phyloP scores from a whole-genome alignment of 2,797 vertebrate species.

The Chelonia mydas region DNA sequence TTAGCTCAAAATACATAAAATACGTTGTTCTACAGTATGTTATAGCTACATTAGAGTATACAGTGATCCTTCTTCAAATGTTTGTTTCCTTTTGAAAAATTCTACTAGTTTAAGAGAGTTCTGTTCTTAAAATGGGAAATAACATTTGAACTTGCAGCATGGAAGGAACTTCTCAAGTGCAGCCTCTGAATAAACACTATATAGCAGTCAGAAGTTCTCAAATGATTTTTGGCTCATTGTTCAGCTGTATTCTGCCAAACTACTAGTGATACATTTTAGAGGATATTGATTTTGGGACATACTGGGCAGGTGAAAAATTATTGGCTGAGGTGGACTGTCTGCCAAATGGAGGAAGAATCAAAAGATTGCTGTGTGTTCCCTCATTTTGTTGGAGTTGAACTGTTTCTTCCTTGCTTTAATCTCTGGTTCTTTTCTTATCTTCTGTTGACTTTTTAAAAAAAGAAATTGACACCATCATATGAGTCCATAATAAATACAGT shows the following conservation, averaged over 20 bases:
- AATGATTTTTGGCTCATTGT: neutral
- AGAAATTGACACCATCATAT: neutral
- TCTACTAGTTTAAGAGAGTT: neutral
- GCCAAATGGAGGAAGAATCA: neutral
- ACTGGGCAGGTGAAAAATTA: neutral
- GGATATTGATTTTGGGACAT: conserved; percentile 16
- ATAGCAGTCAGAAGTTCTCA: neutral
- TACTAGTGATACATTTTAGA: neutral
- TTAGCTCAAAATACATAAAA: neutral
- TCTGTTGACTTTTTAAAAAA: neutral
- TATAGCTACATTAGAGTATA: neutral
- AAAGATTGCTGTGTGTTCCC: neutral
- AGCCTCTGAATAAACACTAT: neutral
- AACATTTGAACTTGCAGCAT: neutral
- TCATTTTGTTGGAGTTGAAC: neutral
- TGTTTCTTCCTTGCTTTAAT: neutral
- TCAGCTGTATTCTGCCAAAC: neutral
- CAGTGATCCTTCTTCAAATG: neutral
- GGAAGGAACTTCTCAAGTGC: neutral
- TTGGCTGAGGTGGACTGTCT: neutral
- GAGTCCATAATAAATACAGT: conserved; percentile 25
- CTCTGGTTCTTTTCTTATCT: neutral
- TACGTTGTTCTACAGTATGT: neutral
- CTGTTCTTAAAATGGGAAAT: neutral
- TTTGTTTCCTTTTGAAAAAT: neutral